Conservation (phyloP, 92 coral and sea anemone genomes). For the Phenganax subtilis region DNA sequence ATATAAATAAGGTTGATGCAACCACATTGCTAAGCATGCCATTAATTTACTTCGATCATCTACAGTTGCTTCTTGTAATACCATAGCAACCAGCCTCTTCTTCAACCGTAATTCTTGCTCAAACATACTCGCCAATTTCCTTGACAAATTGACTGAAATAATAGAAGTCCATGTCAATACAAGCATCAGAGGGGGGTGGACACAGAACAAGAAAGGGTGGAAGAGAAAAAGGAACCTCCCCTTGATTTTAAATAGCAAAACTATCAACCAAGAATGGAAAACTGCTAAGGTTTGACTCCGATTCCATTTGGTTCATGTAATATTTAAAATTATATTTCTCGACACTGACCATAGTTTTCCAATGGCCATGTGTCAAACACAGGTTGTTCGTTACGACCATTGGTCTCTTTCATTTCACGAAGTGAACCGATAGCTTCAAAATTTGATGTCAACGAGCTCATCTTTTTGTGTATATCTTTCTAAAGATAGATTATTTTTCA, state of each 20-base stretch:
- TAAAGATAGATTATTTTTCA: constrained; percentile 26
- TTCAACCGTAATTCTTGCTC: constrained; percentile 67
- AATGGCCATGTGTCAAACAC: constrained; percentile 73
- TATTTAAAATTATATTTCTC: background rate
- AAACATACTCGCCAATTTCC: constrained; percentile 61
- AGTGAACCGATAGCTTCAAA: constrained; percentile 70
- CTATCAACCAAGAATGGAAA: no score
- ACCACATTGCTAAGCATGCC: constrained; percentile 82
- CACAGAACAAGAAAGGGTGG: background rate
- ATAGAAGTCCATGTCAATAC: background rate
- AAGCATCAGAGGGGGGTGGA: no score
- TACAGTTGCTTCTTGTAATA: constrained; percentile 41
- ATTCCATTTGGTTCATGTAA: no score
- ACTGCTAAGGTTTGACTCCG: no score
- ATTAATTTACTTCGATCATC: constrained; percentile 66
- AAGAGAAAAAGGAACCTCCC: no score
- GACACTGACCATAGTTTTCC: constrained; percentile 69
- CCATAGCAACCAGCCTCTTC: constrained; percentile 65
- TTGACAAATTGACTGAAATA: constrained; percentile 59
- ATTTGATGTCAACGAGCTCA: constrained; percentile 63
- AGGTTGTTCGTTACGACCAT: constrained; percentile 22
- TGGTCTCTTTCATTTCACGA: constrained; percentile 47
- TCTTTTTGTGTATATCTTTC: constrained; percentile 62
- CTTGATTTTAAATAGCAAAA: no score
- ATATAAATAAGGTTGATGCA: constrained; percentile 76